A percentile compares a stretch with the other conserved stretches of the same genome.
phyloP scores from a whole-genome alignment of 2,797 vertebrate genomes.

The Denticeps clupeoides region DNA sequence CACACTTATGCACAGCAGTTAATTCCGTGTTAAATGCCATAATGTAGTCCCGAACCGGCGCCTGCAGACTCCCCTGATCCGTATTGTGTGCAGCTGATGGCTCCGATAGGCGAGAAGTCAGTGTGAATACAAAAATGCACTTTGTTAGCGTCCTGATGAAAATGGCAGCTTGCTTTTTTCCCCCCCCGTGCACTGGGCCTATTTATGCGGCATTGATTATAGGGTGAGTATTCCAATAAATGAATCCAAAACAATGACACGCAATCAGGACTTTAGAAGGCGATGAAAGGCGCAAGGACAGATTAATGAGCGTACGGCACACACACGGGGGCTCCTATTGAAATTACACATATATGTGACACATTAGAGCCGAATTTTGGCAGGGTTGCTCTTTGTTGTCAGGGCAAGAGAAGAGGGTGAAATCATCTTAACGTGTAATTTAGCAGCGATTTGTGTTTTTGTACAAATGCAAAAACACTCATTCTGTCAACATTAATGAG shows the following conservation, averaged over 20 bases:
- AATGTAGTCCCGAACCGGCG: constrained; percentile 54
- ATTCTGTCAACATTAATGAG: constrained; percentile 43
- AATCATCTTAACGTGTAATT: constrained; percentile 51
- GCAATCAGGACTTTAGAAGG: constrained; percentile 68
- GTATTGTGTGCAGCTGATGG: constrained; percentile 61
- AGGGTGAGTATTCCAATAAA: constrained; percentile 66
- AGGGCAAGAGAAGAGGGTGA: constrained; percentile 41
- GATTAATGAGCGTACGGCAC: constrained; percentile 57
- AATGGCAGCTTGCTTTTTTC: constrained; percentile 60
- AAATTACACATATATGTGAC: constrained; percentile 58
- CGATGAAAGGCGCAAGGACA: constrained; percentile 55
- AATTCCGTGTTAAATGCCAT: constrained; percentile 61
- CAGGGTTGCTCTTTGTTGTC: constrained; percentile 41
- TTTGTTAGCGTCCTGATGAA: constrained; percentile 59
- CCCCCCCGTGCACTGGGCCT: too few species aligned
- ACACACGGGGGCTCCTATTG: constrained; percentile 33
- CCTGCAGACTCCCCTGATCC: constrained; percentile 51
- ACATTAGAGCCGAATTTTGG: constrained; percentile 47
- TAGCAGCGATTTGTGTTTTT: constrained; percentile 48
- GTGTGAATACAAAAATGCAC: constrained; percentile 56
- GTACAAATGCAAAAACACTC: constrained; percentile 40
- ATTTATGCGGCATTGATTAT: constrained; percentile 61
- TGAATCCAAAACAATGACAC: constrained; percentile 48
- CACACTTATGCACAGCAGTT: constrained; percentile 49
- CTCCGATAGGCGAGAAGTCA: constrained; percentile 52